Percentiles rank a stretch among this genome's conserved stretches.
These are phyloP conservation scores for Amphipyra tragopoginis DNA, from an alignment of 2,888 invertebrate species.

Conservation along the genomic window DNA sequence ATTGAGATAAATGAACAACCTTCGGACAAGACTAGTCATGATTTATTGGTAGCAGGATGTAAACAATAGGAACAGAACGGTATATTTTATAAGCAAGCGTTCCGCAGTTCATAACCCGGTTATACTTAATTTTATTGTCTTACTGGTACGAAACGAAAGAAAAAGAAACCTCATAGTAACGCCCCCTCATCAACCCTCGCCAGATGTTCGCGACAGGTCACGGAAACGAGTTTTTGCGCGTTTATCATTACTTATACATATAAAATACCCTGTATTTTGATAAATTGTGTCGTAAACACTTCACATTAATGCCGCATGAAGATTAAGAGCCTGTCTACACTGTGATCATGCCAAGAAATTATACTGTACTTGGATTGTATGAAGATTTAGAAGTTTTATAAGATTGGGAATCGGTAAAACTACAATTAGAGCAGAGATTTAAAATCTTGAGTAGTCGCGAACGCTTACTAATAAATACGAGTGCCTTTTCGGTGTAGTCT, in stretches of 20 bases:
- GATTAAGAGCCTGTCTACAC: neutral
- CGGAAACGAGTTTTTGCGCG: conserved; percentile 9
- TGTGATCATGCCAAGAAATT: too few species aligned
- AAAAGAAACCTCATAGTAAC: neutral
- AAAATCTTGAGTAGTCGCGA: too few species aligned
- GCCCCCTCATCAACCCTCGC: conserved; percentile 3
- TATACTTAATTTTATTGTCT: neutral
- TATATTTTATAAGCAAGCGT: neutral
- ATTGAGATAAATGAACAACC: neutral
- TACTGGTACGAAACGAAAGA: neutral
- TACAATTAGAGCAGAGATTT: too few species aligned
- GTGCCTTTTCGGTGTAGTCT: too few species aligned
- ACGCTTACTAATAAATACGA: too few species aligned
- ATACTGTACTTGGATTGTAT: too few species aligned
- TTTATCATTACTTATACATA: conserved; percentile 3
- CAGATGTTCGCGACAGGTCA: conserved; percentile 32
- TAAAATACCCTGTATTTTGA: neutral
- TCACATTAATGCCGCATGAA: neutral
- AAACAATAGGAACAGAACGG: conserved; percentile 4
- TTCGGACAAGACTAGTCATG: conserved; percentile 1
- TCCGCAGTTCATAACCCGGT: neutral
- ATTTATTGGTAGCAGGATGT: conserved; percentile 1
- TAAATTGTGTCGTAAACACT: neutral
- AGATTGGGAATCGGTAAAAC: too few species aligned
- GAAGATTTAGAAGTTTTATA: too few species aligned